Evolutionary conservation across 1,140 invertebrate species (phyloP).

Genomic region (Acyrthosiphon pisum): DNA sequence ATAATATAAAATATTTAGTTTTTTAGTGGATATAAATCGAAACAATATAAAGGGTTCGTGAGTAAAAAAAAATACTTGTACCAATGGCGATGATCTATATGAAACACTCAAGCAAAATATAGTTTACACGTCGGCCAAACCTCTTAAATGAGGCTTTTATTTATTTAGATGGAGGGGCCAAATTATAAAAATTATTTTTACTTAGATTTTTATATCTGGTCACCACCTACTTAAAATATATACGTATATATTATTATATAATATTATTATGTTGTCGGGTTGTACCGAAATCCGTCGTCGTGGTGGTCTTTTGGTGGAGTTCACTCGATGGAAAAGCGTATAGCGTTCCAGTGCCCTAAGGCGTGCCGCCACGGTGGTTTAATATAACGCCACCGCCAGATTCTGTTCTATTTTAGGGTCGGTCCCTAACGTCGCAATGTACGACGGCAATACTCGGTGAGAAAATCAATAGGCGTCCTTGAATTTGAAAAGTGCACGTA

Average conservation of each 20-base stretch:
- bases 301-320: no score
- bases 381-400: constrained; percentile 40
- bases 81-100: background rate
- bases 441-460: constrained; percentile 1
- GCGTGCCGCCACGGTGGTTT: background rate
- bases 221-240: background rate
- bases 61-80: background rate
- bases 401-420: constrained; percentile 47
- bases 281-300: background rate
- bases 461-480: constrained; percentile 53
- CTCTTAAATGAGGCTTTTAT: background rate
- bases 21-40: no score
- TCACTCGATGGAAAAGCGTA: background rate
- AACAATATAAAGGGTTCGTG: no score
- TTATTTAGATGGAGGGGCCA: no score
- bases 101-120: background rate
- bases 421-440: background rate
- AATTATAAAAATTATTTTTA: background rate
- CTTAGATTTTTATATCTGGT: background rate
- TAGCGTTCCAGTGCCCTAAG: background rate
- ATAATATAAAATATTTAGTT: background rate
- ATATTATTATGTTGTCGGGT: background rate
- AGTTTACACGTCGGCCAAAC: background rate
- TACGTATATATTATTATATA: background rate
- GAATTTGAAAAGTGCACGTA: constrained; percentile 29